Evolutionary conservation across 2,888 invertebrate genomes (phyloP), one percentile per base, ranked within the genome.

Genomic region (Callimorpha dominula): DNA sequence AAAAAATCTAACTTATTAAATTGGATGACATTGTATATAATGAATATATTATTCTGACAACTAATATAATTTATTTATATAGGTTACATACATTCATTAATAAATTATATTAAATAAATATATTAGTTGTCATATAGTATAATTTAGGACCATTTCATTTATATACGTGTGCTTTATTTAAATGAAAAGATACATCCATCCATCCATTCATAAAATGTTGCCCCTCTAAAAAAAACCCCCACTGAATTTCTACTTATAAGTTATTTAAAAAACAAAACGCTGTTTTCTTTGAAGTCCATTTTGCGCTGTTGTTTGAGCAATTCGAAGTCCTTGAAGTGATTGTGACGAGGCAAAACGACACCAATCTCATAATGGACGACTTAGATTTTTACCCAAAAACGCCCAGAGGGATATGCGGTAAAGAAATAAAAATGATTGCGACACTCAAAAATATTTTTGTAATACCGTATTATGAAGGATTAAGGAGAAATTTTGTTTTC

Each of bases 291-390:
- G 65, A 73, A 70, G 65, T 62, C 9, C 12, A 17, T 65, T 42
- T 64, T 54, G 40, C 31, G 20, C 11, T n/a, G 52, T 14, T 65
- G 49, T 17, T 50, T 43, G 52, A 64, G 60, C 20, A 72, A 67
- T 71, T 62, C 49, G 63, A 74, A 70, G 62, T 50, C 57, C 43
- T 62, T 70, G 46, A 46, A 60, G 57, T 65, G 60, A 57, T 63
- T 68, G 49, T 49, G 57, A 65, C 31, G 54, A 40, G 49, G 65
- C 67, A 65, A 57, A 78, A 73, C 77, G 68, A 65, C 70, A 71
- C 82, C 88, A 89, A 89, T 89, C 86, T 83, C 85, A 85, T 88
- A 88, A 89, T 89, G 89, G 87, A 82, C 68, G 68, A 69, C 78
- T 66, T 71, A 65, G 75, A 84, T 74, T 78, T 71, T 69, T 72